These are phyloP conservation scores for Nasonia giraulti DNA, from an alignment of 1,140 invertebrate species.

Conservation along the genomic window DNA sequence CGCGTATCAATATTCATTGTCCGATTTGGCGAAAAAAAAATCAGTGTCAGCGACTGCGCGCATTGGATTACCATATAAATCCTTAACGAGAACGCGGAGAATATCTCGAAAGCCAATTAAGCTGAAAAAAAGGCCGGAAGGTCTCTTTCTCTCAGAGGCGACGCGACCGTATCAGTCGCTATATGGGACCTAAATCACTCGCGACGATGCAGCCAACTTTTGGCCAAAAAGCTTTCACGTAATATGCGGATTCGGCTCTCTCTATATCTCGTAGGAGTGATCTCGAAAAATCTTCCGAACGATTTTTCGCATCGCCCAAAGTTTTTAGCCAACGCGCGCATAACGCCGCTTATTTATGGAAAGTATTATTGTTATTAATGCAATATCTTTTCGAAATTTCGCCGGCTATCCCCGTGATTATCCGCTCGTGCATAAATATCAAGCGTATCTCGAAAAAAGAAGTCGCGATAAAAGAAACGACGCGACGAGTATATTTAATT, in stretches of 20 bases:
- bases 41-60: conserved; percentile 5
- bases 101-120: conserved; percentile 34
- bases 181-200: neutral
- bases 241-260: neutral
- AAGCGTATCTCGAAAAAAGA: too few species aligned
- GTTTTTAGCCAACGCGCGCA: too few species aligned
- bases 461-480: too few species aligned
- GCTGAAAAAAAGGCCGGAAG: conserved; percentile 15
- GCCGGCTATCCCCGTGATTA: too few species aligned
- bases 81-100: conserved; percentile 20
- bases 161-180: neutral
- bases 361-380: too few species aligned
- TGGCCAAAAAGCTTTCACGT: neutral
- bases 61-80: conserved; percentile 37
- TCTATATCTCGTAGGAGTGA: neutral
- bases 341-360: neutral
- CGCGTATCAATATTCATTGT: conserved; percentile 26
- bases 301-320: neutral
- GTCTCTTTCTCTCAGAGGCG: conserved; percentile 1
- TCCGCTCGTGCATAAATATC: too few species aligned
- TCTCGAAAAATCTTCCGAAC: neutral
- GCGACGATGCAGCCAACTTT: neutral
- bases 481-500: too few species aligned
- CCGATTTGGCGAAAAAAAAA: neutral
- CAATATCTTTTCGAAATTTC: too few species aligned